phyloP scores from a whole-genome alignment of 2,888 invertebrate genomes.

The Priocnemis perturbator region DNA sequence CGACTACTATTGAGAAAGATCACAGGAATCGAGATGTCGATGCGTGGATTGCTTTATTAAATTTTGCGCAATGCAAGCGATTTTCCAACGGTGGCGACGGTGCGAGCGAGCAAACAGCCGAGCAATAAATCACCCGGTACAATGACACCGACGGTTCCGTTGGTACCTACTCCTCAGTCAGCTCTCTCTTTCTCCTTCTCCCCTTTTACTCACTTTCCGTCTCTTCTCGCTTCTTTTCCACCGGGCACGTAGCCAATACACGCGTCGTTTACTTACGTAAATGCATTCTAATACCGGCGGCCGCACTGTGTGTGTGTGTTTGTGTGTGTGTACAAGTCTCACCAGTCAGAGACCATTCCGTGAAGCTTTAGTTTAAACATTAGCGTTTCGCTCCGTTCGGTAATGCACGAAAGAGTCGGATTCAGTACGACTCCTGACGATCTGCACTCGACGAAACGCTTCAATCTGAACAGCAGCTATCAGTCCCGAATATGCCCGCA shows the following conservation, averaged over 20 bases:
- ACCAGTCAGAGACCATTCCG: too few species aligned
- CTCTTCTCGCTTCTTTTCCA: constrained; percentile 23
- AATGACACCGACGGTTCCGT: constrained; percentile 58
- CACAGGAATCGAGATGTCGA: constrained; percentile 57
- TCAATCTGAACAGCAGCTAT: too few species aligned
- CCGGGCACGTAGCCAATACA: constrained; percentile 48
- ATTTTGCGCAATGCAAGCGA: constrained; percentile 65
- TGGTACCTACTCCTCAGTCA: constrained; percentile 10
- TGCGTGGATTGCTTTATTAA: constrained; percentile 66
- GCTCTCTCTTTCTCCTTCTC: constrained; percentile 14
- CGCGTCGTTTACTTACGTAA: constrained; percentile 59
- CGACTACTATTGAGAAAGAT: constrained; percentile 47
- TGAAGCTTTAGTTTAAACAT: too few species aligned
- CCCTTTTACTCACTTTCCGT: constrained; percentile 12
- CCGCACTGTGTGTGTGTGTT: too few species aligned
- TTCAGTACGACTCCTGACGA: too few species aligned
- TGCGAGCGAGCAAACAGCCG: constrained; percentile 34
- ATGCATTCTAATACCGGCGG: constrained; percentile 45
- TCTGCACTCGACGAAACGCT: too few species aligned
- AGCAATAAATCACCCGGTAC: constrained; percentile 60
- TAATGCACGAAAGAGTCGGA: too few species aligned
- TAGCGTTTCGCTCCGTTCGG: too few species aligned
- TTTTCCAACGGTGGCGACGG: constrained; percentile 53
- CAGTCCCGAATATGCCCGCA: too few species aligned
- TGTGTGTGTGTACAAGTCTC: too few species aligned